phyloP scores from a whole-genome alignment of 2,888 invertebrate species.

The Conchocele bisecta region DNA sequence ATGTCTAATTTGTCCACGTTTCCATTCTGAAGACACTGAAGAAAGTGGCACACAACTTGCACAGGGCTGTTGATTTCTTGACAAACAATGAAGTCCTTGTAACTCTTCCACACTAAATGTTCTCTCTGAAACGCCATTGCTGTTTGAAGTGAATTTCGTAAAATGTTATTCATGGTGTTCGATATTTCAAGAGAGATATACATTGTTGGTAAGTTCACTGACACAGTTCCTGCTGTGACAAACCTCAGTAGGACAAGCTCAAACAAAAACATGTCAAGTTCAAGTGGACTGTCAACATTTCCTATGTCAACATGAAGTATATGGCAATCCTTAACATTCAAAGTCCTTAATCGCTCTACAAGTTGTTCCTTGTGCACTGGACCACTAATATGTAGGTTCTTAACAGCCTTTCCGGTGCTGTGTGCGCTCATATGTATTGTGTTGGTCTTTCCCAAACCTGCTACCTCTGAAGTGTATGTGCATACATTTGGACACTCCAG shows the following conservation, averaged over 20 bases:
- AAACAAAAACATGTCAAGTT: slow-evolving; percentile 63
- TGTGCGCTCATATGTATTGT: slow-evolving; percentile 41
- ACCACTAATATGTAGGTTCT: slow-evolving; percentile 65
- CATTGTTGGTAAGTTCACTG: slow-evolving; percentile 43
- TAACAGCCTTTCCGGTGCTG: slow-evolving; percentile 11
- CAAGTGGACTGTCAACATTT: slow-evolving; percentile 40
- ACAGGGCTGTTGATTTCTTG: slow-evolving; percentile 60
- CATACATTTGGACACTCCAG: slow-evolving; percentile 38
- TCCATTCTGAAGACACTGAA: slow-evolving; percentile 37
- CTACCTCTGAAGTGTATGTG: slow-evolving; percentile 55
- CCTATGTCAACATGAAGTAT: slow-evolving; percentile 66
- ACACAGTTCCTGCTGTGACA: slow-evolving; percentile 42
- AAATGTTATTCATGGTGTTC: slow-evolving; percentile 58
- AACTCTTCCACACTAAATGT: slow-evolving; percentile 54
- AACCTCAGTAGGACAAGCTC: slow-evolving; percentile 59
- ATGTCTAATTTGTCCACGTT: slow-evolving; percentile 53
- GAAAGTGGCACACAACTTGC: slow-evolving; percentile 66
- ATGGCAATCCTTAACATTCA: slow-evolving; percentile 37
- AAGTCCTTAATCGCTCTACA: slow-evolving; percentile 31
- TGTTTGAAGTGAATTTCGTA: slow-evolving; percentile 61
- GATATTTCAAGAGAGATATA: slow-evolving; percentile 61
- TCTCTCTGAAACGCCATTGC: slow-evolving; percentile 50
- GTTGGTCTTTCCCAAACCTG: slow-evolving; percentile 65
- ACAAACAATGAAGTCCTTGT: slow-evolving; percentile 45
- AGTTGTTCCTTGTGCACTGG: slow-evolving; percentile 33